These are phyloP conservation scores for Tortricodes alternella DNA, from an alignment of 2,888 invertebrate genomes.

Conservation along the genomic window DNA sequence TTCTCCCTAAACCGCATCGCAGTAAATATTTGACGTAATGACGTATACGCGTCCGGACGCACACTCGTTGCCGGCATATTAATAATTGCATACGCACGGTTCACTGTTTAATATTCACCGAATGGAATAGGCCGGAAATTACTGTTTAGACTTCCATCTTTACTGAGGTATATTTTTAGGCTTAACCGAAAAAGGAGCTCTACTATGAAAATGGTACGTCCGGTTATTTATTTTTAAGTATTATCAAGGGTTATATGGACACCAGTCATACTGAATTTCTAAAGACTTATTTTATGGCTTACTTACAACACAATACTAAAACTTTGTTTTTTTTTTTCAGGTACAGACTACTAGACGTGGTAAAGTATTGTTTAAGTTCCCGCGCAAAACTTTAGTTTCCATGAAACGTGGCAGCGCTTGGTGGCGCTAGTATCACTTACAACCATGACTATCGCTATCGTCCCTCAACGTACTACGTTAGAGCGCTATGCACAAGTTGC, in stretches of 20 bases:
- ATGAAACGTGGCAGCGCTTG: constrained; percentile 30
- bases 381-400: constrained; percentile 49
- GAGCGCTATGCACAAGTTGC: constrained; percentile 43
- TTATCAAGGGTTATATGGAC: not conserved
- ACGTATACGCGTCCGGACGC: constrained; percentile 9
- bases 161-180: constrained; percentile 1
- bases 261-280: not conserved
- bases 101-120: constrained; percentile 22
- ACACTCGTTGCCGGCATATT: not conserved
- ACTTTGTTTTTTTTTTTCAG: constrained; percentile 5
- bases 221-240: not conserved
- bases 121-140: constrained; percentile 10
- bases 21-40: not conserved
- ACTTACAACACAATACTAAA: not conserved
- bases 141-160: constrained; percentile 16
- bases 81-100: constrained; percentile 12
- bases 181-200: not conserved
- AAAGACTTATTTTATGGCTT: not conserved
- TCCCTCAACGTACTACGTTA: constrained; percentile 2
- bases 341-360: constrained; percentile 5
- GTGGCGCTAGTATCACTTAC: constrained; percentile 46
- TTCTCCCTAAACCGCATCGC: not conserved
- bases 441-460: constrained; percentile 8
- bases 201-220: constrained; percentile 4
- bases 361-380: constrained; percentile 28